Evolutionary conservation across 2,888 invertebrate genomes (phyloP).

Genomic region (Lissocephala sabroskyi): DNA sequence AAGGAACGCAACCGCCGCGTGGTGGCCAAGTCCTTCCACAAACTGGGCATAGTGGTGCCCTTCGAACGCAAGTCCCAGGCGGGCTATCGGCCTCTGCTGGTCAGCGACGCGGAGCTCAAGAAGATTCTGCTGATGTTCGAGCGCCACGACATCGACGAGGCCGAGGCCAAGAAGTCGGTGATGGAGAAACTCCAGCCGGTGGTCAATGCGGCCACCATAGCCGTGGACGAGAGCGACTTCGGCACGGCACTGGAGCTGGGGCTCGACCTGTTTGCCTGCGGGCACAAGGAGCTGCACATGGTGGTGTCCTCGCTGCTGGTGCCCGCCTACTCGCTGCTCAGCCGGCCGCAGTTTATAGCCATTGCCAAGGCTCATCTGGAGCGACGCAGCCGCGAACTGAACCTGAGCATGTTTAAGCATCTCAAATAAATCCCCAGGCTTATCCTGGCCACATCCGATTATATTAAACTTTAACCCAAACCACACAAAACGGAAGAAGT

Average conservation of each 20-base stretch:
- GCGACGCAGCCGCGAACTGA: conserved; percentile 76
- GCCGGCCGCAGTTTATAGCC: conserved; percentile 80
- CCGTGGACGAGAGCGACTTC: conserved; percentile 95
- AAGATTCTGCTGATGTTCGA: conserved; percentile 80
- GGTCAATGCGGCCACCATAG: conserved; percentile 80
- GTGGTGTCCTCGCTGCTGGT: conserved; percentile 78
- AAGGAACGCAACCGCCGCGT: conserved; percentile 77
- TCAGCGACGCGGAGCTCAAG: conserved; percentile 80
- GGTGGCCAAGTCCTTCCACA: conserved; percentile 84
- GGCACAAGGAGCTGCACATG: conserved; percentile 79
- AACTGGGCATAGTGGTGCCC: conserved; percentile 89
- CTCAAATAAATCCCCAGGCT: conserved; percentile 2
- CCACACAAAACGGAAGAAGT: too few species aligned
- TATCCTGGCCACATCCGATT: conserved; percentile 28
- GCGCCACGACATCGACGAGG: conserved; percentile 68
- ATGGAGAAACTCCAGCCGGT: conserved; percentile 85
- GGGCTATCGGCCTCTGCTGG: conserved; percentile 86
- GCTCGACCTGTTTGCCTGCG: conserved; percentile 86
- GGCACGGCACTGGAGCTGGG: conserved; percentile 94
- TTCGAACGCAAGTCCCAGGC: conserved; percentile 84
- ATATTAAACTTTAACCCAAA: conserved; percentile 4
- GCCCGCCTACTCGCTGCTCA: conserved; percentile 84
- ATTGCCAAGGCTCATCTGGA: conserved; percentile 85
- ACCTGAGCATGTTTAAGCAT: conserved; percentile 73
- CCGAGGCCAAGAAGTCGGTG: conserved; percentile 75